Evolutionary conservation across 2,113 vertebrate species (phyloP).

Genomic region (Oreochromis aureus): DNA sequence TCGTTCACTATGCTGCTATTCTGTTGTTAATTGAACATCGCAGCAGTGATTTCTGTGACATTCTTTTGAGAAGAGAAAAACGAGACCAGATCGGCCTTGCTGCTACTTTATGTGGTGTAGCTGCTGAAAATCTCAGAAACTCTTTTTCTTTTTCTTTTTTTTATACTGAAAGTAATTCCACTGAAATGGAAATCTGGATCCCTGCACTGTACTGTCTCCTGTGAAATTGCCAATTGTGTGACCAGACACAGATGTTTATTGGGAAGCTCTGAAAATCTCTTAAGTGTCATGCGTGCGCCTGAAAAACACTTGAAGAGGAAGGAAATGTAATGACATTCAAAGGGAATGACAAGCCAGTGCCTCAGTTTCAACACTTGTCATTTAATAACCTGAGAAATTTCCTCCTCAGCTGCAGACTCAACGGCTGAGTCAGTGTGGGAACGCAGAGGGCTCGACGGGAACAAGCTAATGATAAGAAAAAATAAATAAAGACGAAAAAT

Average conservation of each 20-base stretch:
- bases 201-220: not conserved
- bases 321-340: slow-evolving; percentile 19
- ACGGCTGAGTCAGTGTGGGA: not conserved
- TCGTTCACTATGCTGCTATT: slow-evolving; percentile 1
- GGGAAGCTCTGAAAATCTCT: slow-evolving; percentile 10
- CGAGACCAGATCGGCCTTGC: not conserved
- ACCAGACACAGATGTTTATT: slow-evolving; percentile 20
- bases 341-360: not conserved
- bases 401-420: not conserved
- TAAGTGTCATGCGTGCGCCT: slow-evolving; percentile 17
- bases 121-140: slow-evolving; percentile 1
- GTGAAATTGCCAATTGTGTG: not conserved
- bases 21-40: slow-evolving; percentile 9
- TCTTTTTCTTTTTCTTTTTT: not conserved
- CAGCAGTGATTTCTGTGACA: not conserved
- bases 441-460: not conserved
- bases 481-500: not conserved
- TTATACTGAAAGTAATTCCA: not conserved
- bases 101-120: not conserved
- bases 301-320: slow-evolving; percentile 25
- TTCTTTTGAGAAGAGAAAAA: not conserved
- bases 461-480: not conserved
- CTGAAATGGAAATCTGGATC: slow-evolving; percentile 33
- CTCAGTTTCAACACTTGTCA: not conserved
- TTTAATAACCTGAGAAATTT: slow-evolving; percentile 14